Evolutionary conservation across 1,140 invertebrate genomes (phyloP).

Genomic region (Bemisia tabaci): DNA sequence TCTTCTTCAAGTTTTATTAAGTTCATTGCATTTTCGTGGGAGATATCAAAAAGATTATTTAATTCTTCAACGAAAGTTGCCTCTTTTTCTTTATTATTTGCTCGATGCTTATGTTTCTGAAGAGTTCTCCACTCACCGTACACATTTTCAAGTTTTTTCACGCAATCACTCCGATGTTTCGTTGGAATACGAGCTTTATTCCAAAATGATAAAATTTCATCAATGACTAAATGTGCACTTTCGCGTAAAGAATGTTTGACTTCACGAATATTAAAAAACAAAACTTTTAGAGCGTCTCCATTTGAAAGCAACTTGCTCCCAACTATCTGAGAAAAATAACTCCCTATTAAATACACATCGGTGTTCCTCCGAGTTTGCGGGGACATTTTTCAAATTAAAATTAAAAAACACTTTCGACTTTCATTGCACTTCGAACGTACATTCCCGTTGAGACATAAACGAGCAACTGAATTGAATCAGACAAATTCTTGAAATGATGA

Average conservation of each 20-base stretch:
- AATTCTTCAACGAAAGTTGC: constrained; percentile 14
- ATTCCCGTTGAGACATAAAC: too few species aligned
- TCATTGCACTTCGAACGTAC: too few species aligned
- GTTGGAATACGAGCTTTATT: constrained; percentile 9
- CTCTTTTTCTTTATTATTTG: constrained; percentile 14
- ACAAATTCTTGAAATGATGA: too few species aligned
- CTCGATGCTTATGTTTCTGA: constrained; percentile 8
- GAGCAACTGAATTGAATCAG: too few species aligned
- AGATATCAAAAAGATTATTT: constrained; percentile 24
- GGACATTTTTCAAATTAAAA: too few species aligned
- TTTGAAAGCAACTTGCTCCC: constrained; percentile 17
- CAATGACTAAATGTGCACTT: neutral
- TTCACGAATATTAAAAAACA: constrained; percentile 16
- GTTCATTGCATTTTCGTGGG: constrained; percentile 19
- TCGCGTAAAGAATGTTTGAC: constrained; percentile 6
- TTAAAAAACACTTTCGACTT: too few species aligned
- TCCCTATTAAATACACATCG: too few species aligned
- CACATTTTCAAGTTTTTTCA: constrained; percentile 15
- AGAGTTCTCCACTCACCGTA: constrained; percentile 16
- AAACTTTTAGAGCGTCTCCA: constrained; percentile 16
- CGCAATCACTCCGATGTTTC: constrained; percentile 13
- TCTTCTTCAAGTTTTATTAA: constrained; percentile 17
- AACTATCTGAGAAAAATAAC: constrained; percentile 1
- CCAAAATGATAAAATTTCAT: constrained; percentile 11
- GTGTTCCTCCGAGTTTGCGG: too few species aligned